Base-by-base conservation (phyloP, 2,888 invertebrate genomes). In the Drosophila picticornis region DNA sequence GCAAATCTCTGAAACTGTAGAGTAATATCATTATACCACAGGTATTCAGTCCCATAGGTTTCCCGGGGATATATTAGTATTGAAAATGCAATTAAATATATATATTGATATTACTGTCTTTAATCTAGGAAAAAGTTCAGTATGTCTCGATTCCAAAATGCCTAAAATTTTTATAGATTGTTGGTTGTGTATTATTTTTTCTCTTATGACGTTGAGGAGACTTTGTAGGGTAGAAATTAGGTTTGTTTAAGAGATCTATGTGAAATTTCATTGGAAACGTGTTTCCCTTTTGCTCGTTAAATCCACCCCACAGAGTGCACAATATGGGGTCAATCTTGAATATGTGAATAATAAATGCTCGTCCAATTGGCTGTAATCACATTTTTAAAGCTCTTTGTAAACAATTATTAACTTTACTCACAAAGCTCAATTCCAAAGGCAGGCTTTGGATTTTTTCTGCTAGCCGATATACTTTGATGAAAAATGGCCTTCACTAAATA, bases 251-350 rank as follows among this genome's bases (percentile, higher is more conserved):
- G 25, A 46, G 46, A 25, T 46, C 46, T 4, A 2, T 46, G 9
- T 46, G 46, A 46, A 46, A 46, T 22, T 46, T 46, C 46, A 46
- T 22, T 46, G 4, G 22, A 46, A 46, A 25, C 46, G 46, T 16
- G 22, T 46, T 46, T 46, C 46, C 16, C 25, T 25, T 13, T 46
- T 46, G 22, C 22, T 46, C 46, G 46, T 46, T 46, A 25, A 46
- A 46, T 46, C 46, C 46, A 46, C 46, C 46, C 46, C 46, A 25
- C 46, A 25, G 46, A 46, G 46, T 25, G 22, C 46, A 25, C 46
- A 46, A 46, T 46, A 46, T 46, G 46, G 46, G 46, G 46, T 46
- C 46, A 46, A 46, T 46, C 46, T 46, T 46, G 25, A 46, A 46
- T 46, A 25, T 46, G 46, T 13, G 46, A 46, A 16, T 46, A 46